Conservation (phyloP, 2,888 invertebrate species). For the Pegoplata infirma region DNA sequence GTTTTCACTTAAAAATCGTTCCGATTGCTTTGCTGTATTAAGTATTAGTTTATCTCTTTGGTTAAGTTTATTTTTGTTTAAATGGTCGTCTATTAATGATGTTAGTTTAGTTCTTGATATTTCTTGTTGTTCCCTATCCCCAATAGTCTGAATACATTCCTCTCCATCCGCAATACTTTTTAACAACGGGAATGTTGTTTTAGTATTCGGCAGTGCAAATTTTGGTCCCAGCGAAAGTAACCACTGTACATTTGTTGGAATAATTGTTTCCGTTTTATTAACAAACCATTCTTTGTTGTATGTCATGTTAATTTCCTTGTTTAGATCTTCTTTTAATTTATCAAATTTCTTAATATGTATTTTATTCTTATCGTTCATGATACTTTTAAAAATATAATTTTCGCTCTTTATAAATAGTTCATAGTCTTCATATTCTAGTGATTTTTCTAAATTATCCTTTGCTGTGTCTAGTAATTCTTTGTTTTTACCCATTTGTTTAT, state of each 20-base stretch:
- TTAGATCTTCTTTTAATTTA: neutral
- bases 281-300: neutral
- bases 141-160: neutral
- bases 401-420: neutral
- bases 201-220: neutral
- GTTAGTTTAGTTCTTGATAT: neutral
- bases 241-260: slow-evolving; percentile 1
- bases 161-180: neutral
- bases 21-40: neutral
- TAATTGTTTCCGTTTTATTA: neutral
- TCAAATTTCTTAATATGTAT: neutral
- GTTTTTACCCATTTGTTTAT: neutral
- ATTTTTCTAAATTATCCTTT: neutral
- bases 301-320: neutral
- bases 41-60: neutral
- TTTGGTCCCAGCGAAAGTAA: neutral
- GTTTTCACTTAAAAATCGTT: neutral
- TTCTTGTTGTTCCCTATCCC: neutral
- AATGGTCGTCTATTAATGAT: neutral
- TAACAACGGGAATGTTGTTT: neutral
- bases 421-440: neutral
- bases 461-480: neutral
- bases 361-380: neutral
- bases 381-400: neutral
- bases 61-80: neutral